phyloP scores from a whole-genome alignment of 2,113 vertebrate genomes.

The Xiphorhynchus elegans region DNA sequence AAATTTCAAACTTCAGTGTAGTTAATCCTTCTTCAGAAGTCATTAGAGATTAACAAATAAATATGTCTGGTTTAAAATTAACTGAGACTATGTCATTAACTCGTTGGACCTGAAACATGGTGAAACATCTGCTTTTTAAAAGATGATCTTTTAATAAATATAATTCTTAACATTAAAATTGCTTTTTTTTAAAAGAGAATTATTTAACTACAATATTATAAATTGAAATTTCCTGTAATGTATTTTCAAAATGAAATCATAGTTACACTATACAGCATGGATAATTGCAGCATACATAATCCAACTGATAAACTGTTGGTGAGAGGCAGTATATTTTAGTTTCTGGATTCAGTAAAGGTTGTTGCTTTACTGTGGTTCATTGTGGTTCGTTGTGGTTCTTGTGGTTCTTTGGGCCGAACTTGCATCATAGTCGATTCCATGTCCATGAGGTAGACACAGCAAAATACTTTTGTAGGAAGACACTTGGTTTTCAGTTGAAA shows the following conservation, averaged over 20 bases:
- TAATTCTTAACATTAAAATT: not conserved
- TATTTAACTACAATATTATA: not conserved
- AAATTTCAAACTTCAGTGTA: slow-evolving; percentile 4
- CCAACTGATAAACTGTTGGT: not conserved
- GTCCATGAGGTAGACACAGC: not conserved
- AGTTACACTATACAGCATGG: not conserved
- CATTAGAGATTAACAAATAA: not conserved
- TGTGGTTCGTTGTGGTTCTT: not conserved
- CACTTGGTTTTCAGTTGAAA: not conserved
- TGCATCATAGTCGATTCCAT: not conserved
- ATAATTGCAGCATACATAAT: not conserved
- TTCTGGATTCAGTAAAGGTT: not conserved
- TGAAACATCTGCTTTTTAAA: not conserved
- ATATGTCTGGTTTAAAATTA: not conserved
- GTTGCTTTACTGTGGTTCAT: not conserved
- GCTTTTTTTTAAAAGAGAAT: fast-evolving
- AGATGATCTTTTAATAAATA: not conserved
- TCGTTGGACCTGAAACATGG: not conserved
- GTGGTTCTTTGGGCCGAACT: not conserved
- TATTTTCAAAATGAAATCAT: not conserved
- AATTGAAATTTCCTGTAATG: not conserved
- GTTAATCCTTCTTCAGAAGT: slow-evolving; percentile 41
- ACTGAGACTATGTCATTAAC: not conserved
- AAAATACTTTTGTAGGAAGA: not conserved
- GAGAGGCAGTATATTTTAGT: not conserved